phyloP scores from a whole-genome alignment of 2,797 vertebrate genomes.

The Phataginus tricuspis region DNA sequence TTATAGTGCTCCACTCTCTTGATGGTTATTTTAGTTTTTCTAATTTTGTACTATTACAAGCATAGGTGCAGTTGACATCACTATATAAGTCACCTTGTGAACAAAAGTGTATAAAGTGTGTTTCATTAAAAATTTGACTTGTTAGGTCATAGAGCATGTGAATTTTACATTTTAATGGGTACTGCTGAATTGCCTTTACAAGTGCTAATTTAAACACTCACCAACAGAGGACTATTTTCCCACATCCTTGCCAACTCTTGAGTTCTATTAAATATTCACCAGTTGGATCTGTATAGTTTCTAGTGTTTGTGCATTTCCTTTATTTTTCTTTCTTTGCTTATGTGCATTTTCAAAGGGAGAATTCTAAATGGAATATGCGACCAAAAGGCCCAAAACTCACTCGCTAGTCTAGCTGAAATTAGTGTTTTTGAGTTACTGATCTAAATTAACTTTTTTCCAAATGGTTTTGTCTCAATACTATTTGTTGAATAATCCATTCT shows the following conservation, averaged over 20 bases:
- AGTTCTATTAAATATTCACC: not conserved
- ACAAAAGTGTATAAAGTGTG: not conserved
- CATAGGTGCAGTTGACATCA: not conserved
- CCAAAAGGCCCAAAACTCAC: not conserved
- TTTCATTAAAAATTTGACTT: conserved; percentile 21
- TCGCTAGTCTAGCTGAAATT: not conserved
- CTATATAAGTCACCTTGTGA: not conserved
- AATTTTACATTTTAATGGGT: not conserved
- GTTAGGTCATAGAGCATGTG: not conserved
- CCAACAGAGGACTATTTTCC: not conserved
- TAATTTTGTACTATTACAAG: not conserved
- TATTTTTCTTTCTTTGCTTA: conserved; percentile 7
- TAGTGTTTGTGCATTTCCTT: not conserved
- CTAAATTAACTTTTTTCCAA: not conserved
- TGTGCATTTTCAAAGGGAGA: not conserved
- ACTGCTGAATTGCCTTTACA: not conserved
- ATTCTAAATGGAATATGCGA: not conserved
- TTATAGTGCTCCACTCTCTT: not conserved
- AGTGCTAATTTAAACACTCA: not conserved
- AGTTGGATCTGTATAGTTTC: not conserved
- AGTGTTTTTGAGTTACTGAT: conserved; percentile 34
- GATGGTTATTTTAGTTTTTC: conserved; percentile 27
- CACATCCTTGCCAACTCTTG: not conserved
- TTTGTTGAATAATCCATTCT: conserved; percentile 22
- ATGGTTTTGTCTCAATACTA: not conserved